Base-by-base conservation (phyloP, 2,797 vertebrate species). In the Anguilla pacifica region DNA sequence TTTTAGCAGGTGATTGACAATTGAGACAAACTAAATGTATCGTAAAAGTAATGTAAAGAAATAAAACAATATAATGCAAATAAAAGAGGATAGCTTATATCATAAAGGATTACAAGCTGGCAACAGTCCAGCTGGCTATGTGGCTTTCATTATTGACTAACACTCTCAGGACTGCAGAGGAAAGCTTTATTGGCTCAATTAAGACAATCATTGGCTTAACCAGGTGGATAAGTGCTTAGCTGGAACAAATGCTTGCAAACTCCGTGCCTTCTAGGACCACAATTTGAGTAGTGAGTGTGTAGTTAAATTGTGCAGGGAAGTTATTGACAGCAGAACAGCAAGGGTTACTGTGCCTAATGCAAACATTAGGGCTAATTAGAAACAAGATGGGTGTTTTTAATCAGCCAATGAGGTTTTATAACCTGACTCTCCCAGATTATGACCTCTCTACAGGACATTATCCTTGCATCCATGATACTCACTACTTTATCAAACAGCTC, bases 151-250 rank as follows among this genome's bases (percentile, higher is more conserved):
- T 70, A 70, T 70, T 70, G 64, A 70, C 64, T n/a, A 70, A 70
- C 64, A 70, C 64, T 70, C 59, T 22, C 25, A 70, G 64, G 25
- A 28, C 64, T 70, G 64, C 64, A 28, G n/a, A 70, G n/a, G 25
- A 28, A 70, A 70, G 64, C 64, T 64, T 64, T 64, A 64, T 64
- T 64, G 59, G 19, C 59, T 70, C 64, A 70, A 70, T 70, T 70
- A 70, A n/a, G n/a, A 70, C 64, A 70, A 70, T 70, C 64, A 70
- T 70, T 70, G 64, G 64, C 64, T 70, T 70, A 70, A 70, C 28
- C 64, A 70, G 64, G 64, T 28, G n/a, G 64, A 70, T 70, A 70
- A 70, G 57, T 59, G 57, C n/a, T 70, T 70, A n/a, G 25, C 25
- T 28, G 25, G 6, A 70, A 70, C 64, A 70, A 70, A 70, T 70